A percentile compares a stretch with the other conserved stretches of the same genome.
These are phyloP conservation scores for Epizoanthus rinbou DNA, from an alignment of 92 coral and sea anemone genomes.

Conservation along the genomic window DNA sequence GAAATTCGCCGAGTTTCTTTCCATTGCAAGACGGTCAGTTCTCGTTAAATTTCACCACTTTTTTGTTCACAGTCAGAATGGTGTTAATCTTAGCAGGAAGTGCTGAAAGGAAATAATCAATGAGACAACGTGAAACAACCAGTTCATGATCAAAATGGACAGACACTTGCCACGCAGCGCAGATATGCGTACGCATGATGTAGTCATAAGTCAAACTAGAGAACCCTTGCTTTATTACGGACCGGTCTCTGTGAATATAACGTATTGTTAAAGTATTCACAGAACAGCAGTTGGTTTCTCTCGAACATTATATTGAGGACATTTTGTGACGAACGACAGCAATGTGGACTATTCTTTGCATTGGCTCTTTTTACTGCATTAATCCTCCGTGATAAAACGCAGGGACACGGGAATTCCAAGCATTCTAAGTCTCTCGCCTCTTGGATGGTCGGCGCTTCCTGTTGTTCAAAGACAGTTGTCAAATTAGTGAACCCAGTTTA, in stretches of 20 bases:
- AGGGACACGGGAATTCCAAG: constrained; percentile 10
- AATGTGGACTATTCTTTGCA: constrained; percentile 33
- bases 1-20: neutral
- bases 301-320: constrained; percentile 1
- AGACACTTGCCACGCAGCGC: neutral
- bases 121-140: neutral
- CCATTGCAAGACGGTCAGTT: neutral
- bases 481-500: neutral
- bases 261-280: neutral
- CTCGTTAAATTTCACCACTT: neutral
- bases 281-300: constrained; percentile 14
- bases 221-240: neutral
- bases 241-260: neutral
- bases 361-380: constrained; percentile 9
- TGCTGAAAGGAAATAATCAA: neutral
- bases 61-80: neutral
- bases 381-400: constrained; percentile 37
- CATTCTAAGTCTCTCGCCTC: constrained; percentile 2
- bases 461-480: neutral
- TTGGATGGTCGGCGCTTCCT: neutral
- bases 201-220: neutral
- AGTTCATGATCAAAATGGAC: neutral
- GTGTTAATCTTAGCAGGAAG: constrained; percentile 24
- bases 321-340: constrained; percentile 31
- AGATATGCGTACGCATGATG: neutral